Conservation (phyloP, 2,888 invertebrate species). For the Eutolmus rufibarbis region DNA sequence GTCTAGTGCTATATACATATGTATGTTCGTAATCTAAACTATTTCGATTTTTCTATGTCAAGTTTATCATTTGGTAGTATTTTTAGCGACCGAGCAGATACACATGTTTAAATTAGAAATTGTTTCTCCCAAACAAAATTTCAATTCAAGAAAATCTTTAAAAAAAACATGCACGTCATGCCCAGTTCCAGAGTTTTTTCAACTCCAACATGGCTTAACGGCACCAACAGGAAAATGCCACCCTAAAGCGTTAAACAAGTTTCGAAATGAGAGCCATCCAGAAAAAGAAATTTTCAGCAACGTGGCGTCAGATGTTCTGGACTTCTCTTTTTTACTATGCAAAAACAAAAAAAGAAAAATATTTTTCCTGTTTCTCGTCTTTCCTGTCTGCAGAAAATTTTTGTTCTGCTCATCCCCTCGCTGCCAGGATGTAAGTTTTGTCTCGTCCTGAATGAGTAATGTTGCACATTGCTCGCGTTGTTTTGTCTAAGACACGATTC, state of each 20-base stretch:
- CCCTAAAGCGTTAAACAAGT: conserved; percentile 33
- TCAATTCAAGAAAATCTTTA: conserved; percentile 7
- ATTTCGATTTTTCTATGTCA: neutral
- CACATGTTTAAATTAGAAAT: neutral
- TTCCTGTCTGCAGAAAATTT: conserved; percentile 34
- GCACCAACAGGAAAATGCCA: conserved; percentile 30
- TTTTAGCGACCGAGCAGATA: neutral
- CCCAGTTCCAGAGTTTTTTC: conserved; percentile 25
- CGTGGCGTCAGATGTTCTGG: conserved; percentile 43
- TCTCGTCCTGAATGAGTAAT: conserved; percentile 33
- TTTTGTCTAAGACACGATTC: conserved; percentile 4
- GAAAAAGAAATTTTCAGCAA: conserved; percentile 42
- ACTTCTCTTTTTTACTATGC: conserved; percentile 36
- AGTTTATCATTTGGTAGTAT: neutral
- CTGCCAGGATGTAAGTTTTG: conserved; percentile 10
- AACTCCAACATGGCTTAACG: conserved; percentile 17
- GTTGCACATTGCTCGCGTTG: conserved; percentile 29
- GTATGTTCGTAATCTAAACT: neutral
- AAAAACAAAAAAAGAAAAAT: conserved; percentile 4
- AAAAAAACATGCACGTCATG: conserved; percentile 10
- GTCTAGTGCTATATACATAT: too few species aligned
- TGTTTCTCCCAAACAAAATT: neutral
- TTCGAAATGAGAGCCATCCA: conserved; percentile 6
- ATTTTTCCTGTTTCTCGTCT: conserved; percentile 33
- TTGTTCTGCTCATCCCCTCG: neutral